Evolutionary conservation across 2,888 invertebrate genomes (phyloP), one percentile per base, ranked within the genome.

Genomic region (Sacculina carcini): DNA sequence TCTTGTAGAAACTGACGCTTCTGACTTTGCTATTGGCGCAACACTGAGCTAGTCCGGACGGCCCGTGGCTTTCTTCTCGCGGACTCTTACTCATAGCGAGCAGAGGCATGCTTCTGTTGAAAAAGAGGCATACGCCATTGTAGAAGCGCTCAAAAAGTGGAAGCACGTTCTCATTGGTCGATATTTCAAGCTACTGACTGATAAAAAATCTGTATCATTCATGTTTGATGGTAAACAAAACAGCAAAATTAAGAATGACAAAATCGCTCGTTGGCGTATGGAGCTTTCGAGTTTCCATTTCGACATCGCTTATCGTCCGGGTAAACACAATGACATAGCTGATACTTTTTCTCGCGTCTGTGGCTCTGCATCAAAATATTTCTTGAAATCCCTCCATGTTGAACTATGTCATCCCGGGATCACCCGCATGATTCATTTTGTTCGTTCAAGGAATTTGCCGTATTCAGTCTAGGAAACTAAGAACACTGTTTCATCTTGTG

Each of bases 331-430:
- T 16, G 24, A 34, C 10, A 10, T 50, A 12, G 38, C 50, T 24
- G 50, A 50, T 26, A 26, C 52, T 3, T 21, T 52, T 23, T 46
- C 52, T 7, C 28, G 50, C 2, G 31, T 31, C 5, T 52, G 52
- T 47, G 38, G 47, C 28, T 24, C 28, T 12, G 34, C 16, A 14
- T 28, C 31, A 24, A 23, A 19, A 5, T 14, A 28, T 3, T 46
- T 29, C 23, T 34, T 52, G 19, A 51, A 31, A 3, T 47, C 49
- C 19, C 38, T 57, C 3, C 56, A 57, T 39, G 32, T 54, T 14
- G n/a, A 5, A 14, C 51, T 55, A 4, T 56, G 56, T 47, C 56
- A 57, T 39, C 56, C 55, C 12, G 53, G 54, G 2, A 42, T 54
- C 34, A 46, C 53, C 16, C 31, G 49, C n/a, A 50, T 55, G 48